phyloP scores from a whole-genome alignment of 2,113 vertebrate genomes.

The Trichomycterus rosablanca region DNA sequence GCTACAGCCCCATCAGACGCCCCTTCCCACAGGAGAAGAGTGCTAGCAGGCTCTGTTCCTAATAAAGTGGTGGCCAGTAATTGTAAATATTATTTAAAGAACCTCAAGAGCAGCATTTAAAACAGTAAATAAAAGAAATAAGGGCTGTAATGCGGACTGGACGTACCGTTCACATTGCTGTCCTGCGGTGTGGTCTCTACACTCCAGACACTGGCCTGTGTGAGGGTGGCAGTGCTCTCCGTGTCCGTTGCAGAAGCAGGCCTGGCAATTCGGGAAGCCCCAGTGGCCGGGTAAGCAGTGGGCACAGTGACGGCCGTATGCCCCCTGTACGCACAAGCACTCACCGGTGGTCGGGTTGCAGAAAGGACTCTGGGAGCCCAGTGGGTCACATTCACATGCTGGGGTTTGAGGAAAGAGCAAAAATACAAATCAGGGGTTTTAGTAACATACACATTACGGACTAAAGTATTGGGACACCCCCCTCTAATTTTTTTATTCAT shows the following conservation, averaged over 20 bases:
- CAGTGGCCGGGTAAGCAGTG: slow-evolving; percentile 82
- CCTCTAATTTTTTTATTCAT: too few species aligned
- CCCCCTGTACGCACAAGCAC: slow-evolving; percentile 81
- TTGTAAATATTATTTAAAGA: too few species aligned
- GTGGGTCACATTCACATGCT: slow-evolving; percentile 82
- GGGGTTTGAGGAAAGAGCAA: slow-evolving; percentile 1
- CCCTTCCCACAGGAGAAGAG: too few species aligned
- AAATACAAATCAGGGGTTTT: background rate
- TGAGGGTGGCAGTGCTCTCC: slow-evolving; percentile 76
- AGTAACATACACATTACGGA: too few species aligned
- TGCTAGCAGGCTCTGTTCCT: too few species aligned
- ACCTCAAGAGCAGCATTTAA: too few species aligned
- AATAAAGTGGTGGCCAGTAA: too few species aligned
- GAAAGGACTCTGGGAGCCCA: slow-evolving; percentile 75
- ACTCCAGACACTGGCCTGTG: slow-evolving; percentile 82
- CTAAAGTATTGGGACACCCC: too few species aligned
- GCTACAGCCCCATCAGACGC: too few species aligned
- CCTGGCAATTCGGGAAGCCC: slow-evolving; percentile 88
- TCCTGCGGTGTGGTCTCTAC: slow-evolving; percentile 80
- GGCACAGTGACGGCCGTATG: slow-evolving; percentile 80
- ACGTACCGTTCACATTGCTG: slow-evolving; percentile 86
- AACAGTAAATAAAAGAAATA: too few species aligned
- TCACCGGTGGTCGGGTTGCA: slow-evolving; percentile 81
- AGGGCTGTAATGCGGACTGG: too few species aligned
- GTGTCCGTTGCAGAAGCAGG: slow-evolving; percentile 87